Percentiles rank a stretch among this genome's conserved stretches.
phyloP scores from a whole-genome alignment of 2,113 vertebrate species.

The Oryzias curvinotus region DNA sequence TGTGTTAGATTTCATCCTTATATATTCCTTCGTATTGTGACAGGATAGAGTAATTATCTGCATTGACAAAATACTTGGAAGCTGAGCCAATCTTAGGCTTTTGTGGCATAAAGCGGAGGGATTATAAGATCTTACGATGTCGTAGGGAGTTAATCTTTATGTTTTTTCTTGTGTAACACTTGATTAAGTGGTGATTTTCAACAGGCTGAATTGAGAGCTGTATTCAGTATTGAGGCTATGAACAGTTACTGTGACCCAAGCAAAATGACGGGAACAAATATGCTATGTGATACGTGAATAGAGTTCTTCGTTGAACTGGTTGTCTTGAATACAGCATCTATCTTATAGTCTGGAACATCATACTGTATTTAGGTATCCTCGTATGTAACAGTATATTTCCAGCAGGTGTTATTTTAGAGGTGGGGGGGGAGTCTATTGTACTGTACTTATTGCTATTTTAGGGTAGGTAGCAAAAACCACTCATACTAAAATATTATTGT shows the following conservation, averaged over 20 bases:
- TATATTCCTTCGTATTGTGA: not conserved
- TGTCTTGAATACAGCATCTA: not conserved
- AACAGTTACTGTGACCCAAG: not conserved
- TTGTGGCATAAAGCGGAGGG: constrained; percentile 14
- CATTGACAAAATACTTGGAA: constrained; percentile 22
- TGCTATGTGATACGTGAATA: constrained; percentile 5
- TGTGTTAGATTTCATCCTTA: constrained; percentile 12
- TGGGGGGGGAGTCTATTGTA: too few relatives aligned
- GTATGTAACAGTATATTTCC: too few relatives aligned
- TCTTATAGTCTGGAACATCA: not conserved
- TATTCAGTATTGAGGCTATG: constrained; percentile 6
- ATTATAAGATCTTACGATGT: constrained; percentile 19
- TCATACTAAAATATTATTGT: too few relatives aligned
- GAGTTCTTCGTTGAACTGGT: constrained; percentile 9
- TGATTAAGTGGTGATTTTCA: constrained; percentile 13
- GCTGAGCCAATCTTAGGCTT: constrained; percentile 7
- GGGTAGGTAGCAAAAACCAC: too few relatives aligned
- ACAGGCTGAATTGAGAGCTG: constrained; percentile 1
- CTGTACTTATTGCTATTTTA: too few relatives aligned
- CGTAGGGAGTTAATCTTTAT: constrained; percentile 22
- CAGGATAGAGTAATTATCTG: not conserved
- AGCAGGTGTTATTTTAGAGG: too few relatives aligned
- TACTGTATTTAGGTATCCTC: too few relatives aligned
- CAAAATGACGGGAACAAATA: not conserved
- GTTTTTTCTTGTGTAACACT: constrained; percentile 15